These are phyloP conservation scores for Erythrolamprus reginae DNA, from an alignment of 2,113 vertebrate species.

Conservation along the genomic window DNA sequence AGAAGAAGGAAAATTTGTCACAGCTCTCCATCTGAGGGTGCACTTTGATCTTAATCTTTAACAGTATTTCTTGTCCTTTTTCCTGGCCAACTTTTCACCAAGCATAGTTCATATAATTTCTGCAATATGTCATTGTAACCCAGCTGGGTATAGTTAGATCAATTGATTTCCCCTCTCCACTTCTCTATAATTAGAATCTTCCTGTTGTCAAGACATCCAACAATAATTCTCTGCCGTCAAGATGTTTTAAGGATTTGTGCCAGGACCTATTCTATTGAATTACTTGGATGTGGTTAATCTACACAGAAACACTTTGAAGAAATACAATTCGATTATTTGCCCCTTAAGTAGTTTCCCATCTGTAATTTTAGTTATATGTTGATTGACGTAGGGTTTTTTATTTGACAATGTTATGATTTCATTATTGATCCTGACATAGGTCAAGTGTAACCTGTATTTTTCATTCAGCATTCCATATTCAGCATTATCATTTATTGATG, in stretches of 20 bases:
- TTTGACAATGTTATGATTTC: conserved; percentile 33
- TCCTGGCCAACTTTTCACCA: background rate
- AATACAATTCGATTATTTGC: background rate
- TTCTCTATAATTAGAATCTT: background rate
- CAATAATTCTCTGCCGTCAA: background rate
- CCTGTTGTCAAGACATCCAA: background rate
- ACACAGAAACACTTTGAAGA: background rate
- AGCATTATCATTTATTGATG: conserved; percentile 32
- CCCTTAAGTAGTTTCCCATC: conserved; percentile 20
- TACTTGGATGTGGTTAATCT: background rate
- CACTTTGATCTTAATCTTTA: background rate
- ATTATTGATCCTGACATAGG: conserved; percentile 35
- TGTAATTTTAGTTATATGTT: conserved; percentile 28
- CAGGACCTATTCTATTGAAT: background rate
- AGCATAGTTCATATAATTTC: background rate
- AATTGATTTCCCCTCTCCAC: background rate
- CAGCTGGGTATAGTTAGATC: background rate
- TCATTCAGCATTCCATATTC: conserved; percentile 35
- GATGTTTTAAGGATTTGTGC: background rate
- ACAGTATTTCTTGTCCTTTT: background rate
- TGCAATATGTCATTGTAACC: background rate
- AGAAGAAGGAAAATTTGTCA: background rate
- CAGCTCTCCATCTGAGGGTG: background rate
- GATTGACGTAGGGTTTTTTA: conserved; percentile 44
- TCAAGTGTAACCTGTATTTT: conserved; percentile 41